Evolutionary conservation across 1,140 invertebrate genomes (phyloP).

Genomic region (Semibalanus balanoides): DNA sequence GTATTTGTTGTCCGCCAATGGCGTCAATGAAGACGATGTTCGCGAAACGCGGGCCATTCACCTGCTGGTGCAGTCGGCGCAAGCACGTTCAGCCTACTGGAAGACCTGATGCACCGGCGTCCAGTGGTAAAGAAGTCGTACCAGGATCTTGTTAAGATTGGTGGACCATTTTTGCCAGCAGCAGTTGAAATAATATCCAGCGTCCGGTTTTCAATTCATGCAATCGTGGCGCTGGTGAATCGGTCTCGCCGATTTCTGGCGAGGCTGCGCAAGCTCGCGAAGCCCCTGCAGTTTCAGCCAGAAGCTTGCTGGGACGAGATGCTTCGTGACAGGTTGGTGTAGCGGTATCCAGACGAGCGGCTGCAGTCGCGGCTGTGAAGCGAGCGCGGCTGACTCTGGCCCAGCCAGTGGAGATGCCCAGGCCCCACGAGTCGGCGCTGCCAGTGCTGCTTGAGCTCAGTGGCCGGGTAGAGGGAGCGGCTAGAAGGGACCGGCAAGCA

Average conservation of each 20-base stretch:
- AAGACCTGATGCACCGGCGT: no score
- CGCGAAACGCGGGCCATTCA: no score
- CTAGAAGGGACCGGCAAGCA: background rate
- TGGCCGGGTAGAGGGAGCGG: background rate
- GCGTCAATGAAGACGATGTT: no score
- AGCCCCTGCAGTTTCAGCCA: background rate
- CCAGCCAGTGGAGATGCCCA: background rate
- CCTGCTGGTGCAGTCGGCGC: no score
- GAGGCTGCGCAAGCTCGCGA: background rate
- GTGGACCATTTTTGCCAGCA: no score
- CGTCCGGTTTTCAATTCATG: background rate
- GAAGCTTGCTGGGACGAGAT: background rate
- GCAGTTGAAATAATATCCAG: no score
- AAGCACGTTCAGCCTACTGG: no score
- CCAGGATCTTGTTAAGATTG: no score
- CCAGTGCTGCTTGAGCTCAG: background rate
- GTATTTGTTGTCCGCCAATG: no score
- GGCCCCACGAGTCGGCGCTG: background rate
- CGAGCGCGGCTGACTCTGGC: background rate
- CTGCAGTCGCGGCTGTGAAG: background rate
- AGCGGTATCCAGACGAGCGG: background rate
- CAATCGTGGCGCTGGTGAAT: background rate
- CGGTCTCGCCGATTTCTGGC: background rate
- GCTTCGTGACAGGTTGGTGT: background rate
- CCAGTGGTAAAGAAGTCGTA: no score